Base-by-base conservation (phyloP, 2,113 vertebrate species). In the Hemiprocne comata region DNA sequence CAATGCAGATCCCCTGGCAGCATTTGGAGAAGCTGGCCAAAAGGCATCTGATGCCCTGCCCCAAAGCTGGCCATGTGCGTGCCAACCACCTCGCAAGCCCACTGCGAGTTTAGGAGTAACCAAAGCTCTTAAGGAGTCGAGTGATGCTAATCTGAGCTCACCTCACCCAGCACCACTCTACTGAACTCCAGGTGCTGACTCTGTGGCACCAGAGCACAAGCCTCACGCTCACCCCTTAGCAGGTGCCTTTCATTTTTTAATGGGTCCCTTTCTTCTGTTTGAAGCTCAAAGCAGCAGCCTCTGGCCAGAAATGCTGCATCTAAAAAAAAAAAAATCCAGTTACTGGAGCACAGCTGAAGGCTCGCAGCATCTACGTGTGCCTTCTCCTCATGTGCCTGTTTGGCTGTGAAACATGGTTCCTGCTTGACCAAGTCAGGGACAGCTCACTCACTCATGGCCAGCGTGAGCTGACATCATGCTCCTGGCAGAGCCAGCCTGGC, bases 71-170 rank as follows among this genome's bases (percentile, higher is more conserved):
- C 40, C 0, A 0, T 15, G 65, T 94, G 93, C 65, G 17, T 94
- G 92, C 85, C 88, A 89, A 78, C 53, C 9, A 4, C 58, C 34
- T 82, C 87, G 40, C 60, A 38, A 85, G 62, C 19, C 67, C 50
- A 2, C 4, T 6, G 4, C 0, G 6, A 50, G 76, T 57, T 94
- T 25, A 14, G 79, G 60, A 17, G 73, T 66, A 34, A 55, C 12
- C 76, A 89, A 76, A 88, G 88, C 80, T 82, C 92, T 66, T 96
- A 66, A 94, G 80, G 86, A 94, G 83, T 81, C 7, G 13, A 84
- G 79, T 89, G 72, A 31, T 2, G 58, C 74, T 95, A 80, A 94
- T 90, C 85, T 42, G 34, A 67, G 92, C 80, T 90, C 95, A 72
- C 38, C 85, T 87, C 50, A 28, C 76, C 75, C 69, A 38, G 60